Evolutionary conservation across 2,113 vertebrate species (phyloP).

Genomic region (Alces alces): DNA sequence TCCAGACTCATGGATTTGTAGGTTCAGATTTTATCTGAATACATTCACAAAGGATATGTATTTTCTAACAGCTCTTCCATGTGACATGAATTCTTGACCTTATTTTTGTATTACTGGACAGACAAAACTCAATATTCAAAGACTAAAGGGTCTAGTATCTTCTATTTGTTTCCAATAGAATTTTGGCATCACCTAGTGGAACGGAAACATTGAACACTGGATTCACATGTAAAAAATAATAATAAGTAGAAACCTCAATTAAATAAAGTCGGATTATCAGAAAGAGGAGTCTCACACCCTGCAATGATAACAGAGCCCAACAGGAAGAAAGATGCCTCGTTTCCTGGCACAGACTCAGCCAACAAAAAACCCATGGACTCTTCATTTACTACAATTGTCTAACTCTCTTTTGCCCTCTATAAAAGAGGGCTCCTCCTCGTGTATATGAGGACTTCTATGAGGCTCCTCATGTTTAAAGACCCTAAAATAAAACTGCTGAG

Average conservation of each 20-base stretch:
- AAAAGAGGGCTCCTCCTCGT: not conserved
- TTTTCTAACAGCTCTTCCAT: not conserved
- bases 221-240: not conserved
- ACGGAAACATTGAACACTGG: not conserved
- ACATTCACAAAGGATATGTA: not conserved
- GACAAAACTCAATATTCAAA: not conserved
- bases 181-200: not conserved
- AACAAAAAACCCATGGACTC: not conserved
- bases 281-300: not conserved
- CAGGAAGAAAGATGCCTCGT: not conserved
- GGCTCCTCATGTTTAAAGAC: not conserved
- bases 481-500: not conserved
- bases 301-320: not conserved
- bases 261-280: not conserved
- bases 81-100: not conserved
- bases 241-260: not conserved
- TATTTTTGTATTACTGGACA: not conserved
- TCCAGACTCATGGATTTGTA: not conserved
- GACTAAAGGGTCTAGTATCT: not conserved
- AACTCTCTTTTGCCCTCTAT: not conserved
- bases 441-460: not conserved
- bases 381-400: not conserved
- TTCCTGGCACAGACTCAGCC: not conserved
- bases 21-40: not conserved
- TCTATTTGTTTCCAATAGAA: not conserved